These are phyloP conservation scores for Paedocypris micromegethes DNA, from an alignment of 2,797 vertebrate genomes.

Conservation along the genomic window DNA sequence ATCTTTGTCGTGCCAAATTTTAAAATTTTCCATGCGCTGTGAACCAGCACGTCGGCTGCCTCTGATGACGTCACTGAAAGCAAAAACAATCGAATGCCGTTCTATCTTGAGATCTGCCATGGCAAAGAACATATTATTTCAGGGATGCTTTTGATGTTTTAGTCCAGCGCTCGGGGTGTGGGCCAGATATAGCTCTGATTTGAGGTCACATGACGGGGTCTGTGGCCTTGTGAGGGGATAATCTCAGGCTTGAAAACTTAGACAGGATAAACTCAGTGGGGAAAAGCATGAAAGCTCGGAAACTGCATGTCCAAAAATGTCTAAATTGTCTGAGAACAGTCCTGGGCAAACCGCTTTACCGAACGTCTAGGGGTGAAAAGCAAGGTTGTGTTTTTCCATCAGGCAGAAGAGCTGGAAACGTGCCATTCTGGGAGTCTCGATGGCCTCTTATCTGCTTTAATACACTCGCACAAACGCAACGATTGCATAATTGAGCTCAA, in stretches of 20 bases:
- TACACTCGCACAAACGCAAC: constrained; percentile 4
- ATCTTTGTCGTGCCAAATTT: constrained; percentile 12
- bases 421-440: not conserved
- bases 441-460: constrained; percentile 18
- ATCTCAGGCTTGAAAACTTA: constrained; percentile 15
- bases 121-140: not conserved
- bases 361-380: constrained; percentile 9
- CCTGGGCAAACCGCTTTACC: not conserved
- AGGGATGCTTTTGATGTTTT: constrained; percentile 2
- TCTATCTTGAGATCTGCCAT: constrained; percentile 1
- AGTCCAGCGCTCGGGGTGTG: not conserved
- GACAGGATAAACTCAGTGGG: not conserved
- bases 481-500: constrained; percentile 6
- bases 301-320: constrained; percentile 1
- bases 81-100: not conserved
- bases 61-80: constrained; percentile 24
- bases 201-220: constrained; percentile 18
- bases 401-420: not conserved
- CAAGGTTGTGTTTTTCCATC: constrained; percentile 20
- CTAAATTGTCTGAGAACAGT: constrained; percentile 1
- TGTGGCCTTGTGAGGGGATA: constrained; percentile 21
- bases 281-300: not conserved
- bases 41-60: not conserved
- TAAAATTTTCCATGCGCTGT: constrained; percentile 17
- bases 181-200: not conserved